Evolutionary conservation across 1,140 invertebrate species (phyloP).

Genomic region (Gryllus bimaculatus): DNA sequence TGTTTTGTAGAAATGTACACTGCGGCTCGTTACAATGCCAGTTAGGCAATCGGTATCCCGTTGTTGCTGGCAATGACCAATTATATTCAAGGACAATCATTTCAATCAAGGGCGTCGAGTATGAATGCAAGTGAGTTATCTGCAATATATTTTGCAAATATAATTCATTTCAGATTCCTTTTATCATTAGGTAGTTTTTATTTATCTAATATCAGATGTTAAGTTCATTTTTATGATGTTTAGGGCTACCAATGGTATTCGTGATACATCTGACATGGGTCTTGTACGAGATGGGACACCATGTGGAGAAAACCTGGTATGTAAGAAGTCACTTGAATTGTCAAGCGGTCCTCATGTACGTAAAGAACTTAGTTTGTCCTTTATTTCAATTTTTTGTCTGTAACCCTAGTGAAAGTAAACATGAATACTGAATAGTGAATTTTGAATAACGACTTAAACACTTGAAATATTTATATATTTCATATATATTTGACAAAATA

Average conservation of each 20-base stretch:
- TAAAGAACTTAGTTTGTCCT: background rate
- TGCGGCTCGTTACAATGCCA: constrained; percentile 89
- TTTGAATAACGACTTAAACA: background rate
- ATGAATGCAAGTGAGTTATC: constrained; percentile 80
- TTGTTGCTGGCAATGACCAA: constrained; percentile 63
- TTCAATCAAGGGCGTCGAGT: constrained; percentile 72
- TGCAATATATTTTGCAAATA: no score
- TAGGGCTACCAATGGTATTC: constrained; percentile 59
- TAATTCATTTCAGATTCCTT: no score
- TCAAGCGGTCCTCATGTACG: background rate
- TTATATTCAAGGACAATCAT: constrained; percentile 77
- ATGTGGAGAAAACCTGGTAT: constrained; percentile 77
- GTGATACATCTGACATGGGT: constrained; percentile 54
- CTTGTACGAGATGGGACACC: constrained; percentile 81
- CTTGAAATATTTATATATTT: background rate
- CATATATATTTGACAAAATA: background rate
- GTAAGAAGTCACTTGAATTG: constrained; percentile 15
- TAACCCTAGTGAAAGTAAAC: background rate
- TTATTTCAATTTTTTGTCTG: background rate
- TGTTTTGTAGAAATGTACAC: constrained; percentile 58
- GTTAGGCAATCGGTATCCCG: constrained; percentile 66
- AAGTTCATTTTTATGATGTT: constrained; percentile 8
- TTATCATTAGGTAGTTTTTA: background rate
- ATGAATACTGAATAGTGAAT: background rate
- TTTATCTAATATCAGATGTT: background rate